Evolutionary conservation across 2,113 vertebrate genomes (phyloP), one percentile per base, ranked within the genome.

Genomic region (Otolemur garnettii): DNA sequence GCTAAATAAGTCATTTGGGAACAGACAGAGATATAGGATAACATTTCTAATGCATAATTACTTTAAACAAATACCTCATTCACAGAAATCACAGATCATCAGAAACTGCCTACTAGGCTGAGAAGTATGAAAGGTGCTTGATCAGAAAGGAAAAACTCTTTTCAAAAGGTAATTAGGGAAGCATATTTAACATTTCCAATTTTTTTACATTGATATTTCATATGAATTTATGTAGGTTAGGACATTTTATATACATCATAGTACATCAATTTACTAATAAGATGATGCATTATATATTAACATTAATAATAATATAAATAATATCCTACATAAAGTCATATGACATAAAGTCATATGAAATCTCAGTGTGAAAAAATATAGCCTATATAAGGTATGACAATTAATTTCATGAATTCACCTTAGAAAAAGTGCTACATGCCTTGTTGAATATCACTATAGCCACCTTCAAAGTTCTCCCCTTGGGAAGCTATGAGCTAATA

Each of bases 1-100:
- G 13, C 78, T 78, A 90, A 93, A 71, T 57, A 71, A 75, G 35
- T 35, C 94, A 84, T 87, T 92, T 85, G 26, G 19, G n/a, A 95
- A 88, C 33, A 95, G 42, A 45, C 11, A 89, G 80, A 90, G 13
- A 82, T 79, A 71, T 30, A 77, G n/a, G 21, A 22, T 71, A 91
- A 55, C 42, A 84, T 1, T 80, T 82, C 42, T 71, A 90, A 92
- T 77, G 15, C 38, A 60, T 69, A 88, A 59, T 64, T 90, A 86
- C 60, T 96, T 72, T 75, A 69, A 72, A 59, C 21, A 83, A 94
- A 87, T 60, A 78, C 4, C 28, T 84, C 69, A 82, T 78, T 96
- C 82, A 89, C 1, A 91, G 42, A 96, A 57, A 84, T 55, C 69
- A 89, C 12, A 93, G 14, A 68, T 66, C 53, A 94, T 83, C 62